Evolutionary conservation across 2,888 invertebrate genomes (phyloP), one percentile per base, ranked within the genome.

Genomic region (Cephus pygmeus): DNA sequence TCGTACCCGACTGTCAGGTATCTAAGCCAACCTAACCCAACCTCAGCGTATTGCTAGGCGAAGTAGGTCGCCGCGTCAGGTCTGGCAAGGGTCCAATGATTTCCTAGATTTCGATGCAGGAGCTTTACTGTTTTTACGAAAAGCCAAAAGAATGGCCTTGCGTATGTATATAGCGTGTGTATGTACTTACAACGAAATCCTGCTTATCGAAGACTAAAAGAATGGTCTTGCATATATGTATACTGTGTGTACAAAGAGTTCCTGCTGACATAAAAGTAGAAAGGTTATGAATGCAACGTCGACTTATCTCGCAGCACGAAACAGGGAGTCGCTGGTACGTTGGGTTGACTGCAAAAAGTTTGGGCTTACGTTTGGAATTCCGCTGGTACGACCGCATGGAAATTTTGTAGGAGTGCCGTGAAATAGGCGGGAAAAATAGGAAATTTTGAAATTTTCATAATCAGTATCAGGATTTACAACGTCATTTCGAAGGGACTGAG

Each of bases 61-160:
- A 75, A 77, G 40, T 77, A 69, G 77, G 74, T 77, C 69, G 75
- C 68, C 33, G 33, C 31, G 15, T 77, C n/a, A 40, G 36, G 40
- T 34, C 30, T 77, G 77, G 77, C 77, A 31, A 11, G 23, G 30
- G 35, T 73, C 74, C 77, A 77, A 40, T 69, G 56, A 15, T 69
- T 40, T 74, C n/a, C n/a, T 36, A 69, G 74, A 73, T 69, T 69
- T 23, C 23, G 6, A 15, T 23, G 9, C 56, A 0, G 56, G 2
- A 9, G 56, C 23, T 56, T 56, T 56, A 56, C 23, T 56, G 56
- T 23, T 23, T 23, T 56, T 23, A 23, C 2, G 56, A 56, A 23
- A 56, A 56, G 2, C 56, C 23, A 23, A 56, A 23, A 56, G 23
- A 56, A 56, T 23, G 23, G 9, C 2, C 9, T 23, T 23, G 1